Conservation (phyloP, 2,888 invertebrate species). For the Drosophila borborema region DNA sequence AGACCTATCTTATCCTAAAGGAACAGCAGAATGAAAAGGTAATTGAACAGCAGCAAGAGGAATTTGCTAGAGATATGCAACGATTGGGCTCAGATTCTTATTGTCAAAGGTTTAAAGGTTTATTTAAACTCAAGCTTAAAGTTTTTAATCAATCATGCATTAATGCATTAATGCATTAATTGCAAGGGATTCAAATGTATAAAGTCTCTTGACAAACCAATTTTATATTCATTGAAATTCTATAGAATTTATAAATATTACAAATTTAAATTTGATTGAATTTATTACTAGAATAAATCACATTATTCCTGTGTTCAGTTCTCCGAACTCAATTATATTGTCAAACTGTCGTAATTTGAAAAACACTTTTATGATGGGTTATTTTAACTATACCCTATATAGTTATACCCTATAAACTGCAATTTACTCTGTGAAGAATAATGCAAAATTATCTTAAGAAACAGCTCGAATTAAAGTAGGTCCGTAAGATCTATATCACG, state of each 20-base stretch:
- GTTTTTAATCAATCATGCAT: too few relatives aligned
- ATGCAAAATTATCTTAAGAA: neutral
- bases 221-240: neutral
- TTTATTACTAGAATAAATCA: neutral
- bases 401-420: neutral
- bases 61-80: neutral
- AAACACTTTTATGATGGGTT: too few relatives aligned
- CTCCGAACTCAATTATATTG: neutral
- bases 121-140: too few relatives aligned
- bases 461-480: neutral
- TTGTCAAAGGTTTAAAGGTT: too few relatives aligned
- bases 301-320: neutral
- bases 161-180: neutral
- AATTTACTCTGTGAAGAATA: neutral
- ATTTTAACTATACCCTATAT: neutral
- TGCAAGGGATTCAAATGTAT: neutral
- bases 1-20: slow-evolving; percentile 83
- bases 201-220: too few relatives aligned
- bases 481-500: neutral
- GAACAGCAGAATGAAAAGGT: slow-evolving; percentile 83
- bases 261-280: neutral
- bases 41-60: slow-evolving; percentile 22
- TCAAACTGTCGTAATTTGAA: neutral
- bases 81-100: too few relatives aligned
- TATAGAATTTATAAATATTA: neutral